These are phyloP conservation scores for Pelobates cultripes DNA, from an alignment of 2,797 vertebrate species.

Conservation along the genomic window DNA sequence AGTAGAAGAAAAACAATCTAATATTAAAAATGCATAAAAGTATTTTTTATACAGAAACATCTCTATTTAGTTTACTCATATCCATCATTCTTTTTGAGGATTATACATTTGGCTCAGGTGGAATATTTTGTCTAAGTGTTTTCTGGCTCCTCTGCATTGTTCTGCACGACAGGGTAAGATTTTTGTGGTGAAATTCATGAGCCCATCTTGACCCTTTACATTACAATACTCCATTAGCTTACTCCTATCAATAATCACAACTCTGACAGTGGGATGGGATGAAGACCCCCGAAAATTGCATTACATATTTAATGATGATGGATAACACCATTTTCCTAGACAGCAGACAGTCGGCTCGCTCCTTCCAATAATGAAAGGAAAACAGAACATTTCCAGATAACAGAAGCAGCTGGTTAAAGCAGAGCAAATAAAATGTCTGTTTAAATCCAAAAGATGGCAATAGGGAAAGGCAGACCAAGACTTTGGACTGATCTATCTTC, in stretches of 20 bases:
- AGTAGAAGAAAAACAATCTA: background rate
- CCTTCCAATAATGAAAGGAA: slow-evolving; percentile 46
- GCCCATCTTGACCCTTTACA: slow-evolving; percentile 24
- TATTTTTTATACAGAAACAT: background rate
- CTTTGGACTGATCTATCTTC: slow-evolving; percentile 18
- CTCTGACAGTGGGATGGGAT: slow-evolving; percentile 46
- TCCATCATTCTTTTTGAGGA: slow-evolving; percentile 8
- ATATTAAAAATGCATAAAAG: background rate
- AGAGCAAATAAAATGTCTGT: slow-evolving; percentile 42
- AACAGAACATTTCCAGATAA: slow-evolving; percentile 43
- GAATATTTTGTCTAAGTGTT: slow-evolving; percentile 30
- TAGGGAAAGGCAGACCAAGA: slow-evolving; percentile 8
- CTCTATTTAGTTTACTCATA: background rate
- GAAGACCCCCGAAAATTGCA: slow-evolving; percentile 55
- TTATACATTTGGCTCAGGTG: slow-evolving; percentile 16
- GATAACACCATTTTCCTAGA: slow-evolving; percentile 45
- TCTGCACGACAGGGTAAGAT: slow-evolving; percentile 13
- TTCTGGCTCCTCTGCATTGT: slow-evolving; percentile 15
- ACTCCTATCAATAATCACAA: slow-evolving; percentile 51
- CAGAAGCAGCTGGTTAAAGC: slow-evolving; percentile 49
- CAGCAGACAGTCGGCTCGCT: slow-evolving; percentile 40
- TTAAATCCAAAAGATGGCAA: slow-evolving; percentile 2
- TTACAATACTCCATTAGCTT: slow-evolving; percentile 44
- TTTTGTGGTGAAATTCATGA: slow-evolving; percentile 22
- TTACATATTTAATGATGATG: slow-evolving; percentile 54